Base-by-base conservation (phyloP, 2,888 invertebrate genomes). In the Melolontha melolontha region DNA sequence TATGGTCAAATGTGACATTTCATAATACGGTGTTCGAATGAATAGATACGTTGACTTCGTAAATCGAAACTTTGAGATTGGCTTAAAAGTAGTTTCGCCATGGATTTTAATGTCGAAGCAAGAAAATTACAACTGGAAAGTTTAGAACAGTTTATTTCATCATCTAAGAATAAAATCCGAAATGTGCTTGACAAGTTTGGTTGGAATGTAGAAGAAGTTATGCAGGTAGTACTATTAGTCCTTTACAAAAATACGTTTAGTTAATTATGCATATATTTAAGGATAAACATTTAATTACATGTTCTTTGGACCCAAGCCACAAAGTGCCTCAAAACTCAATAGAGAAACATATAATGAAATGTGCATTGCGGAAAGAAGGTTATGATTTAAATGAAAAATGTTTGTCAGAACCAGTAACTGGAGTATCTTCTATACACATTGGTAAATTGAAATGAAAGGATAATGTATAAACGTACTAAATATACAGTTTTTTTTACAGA, bases 271-370 rank as follows among this genome's bases (percentile, higher is more conserved):
- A 47, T 5, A 47, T 47, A 47, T 14, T 77, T 71, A 72, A 79
- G 80, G 75, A 83, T 79, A 75, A 77, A 50, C 77, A 79, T 64
- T 73, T 80, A 34, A 74, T 82, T 1, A 74, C 73, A n/a, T 87
- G 87, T 70, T 84, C 85, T 0, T 78, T 85, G 17, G 81, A 86
- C 78, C 68, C 78, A 11, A 80, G 80, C 11, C 87, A 88, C 75
- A 78, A 80, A 68, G 77, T 87, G 49, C 79, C 81, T n/a, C 75
- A 80, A 67, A 79, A 80, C 71, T 80, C 76, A 41, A 73, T 84
- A 7, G 79, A 83, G 27, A 75, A 79, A 55, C 87, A 87, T 79
- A 73, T 86, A 5, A 76, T 80, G 49, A 79, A 77, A 70, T 88
- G 87, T 75, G 79, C 80, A 44, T 80, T 86, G 77, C 84, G 80